Conservation (phyloP, 2,888 invertebrate species). For the Empis livida region DNA sequence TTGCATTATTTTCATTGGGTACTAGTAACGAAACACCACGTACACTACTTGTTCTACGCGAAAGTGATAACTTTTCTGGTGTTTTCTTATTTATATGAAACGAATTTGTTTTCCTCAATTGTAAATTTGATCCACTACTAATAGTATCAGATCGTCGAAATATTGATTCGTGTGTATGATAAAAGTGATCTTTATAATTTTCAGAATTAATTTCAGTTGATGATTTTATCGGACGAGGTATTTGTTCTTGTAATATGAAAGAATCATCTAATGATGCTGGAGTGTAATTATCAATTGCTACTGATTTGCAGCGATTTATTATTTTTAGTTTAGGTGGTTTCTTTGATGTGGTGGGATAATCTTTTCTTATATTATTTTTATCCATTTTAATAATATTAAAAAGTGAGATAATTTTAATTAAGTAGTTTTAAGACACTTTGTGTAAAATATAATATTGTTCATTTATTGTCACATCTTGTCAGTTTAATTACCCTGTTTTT, state of each 20-base stretch:
- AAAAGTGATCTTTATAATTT: neutral
- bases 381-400: neutral
- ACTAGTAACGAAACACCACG: conserved; percentile 29
- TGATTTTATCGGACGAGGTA: conserved; percentile 22
- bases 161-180: conserved; percentile 28
- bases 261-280: conserved; percentile 23
- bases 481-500: too few species aligned
- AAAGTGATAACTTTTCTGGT: conserved; percentile 13
- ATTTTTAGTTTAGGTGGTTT: conserved; percentile 36
- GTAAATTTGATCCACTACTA: conserved; percentile 35
- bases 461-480: too few species aligned
- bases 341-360: conserved; percentile 15
- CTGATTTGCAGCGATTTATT: conserved; percentile 34
- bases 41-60: conserved; percentile 33
- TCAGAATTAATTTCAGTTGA: conserved; percentile 20
- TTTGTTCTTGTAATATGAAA: conserved; percentile 30
- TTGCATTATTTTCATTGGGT: conserved; percentile 24
- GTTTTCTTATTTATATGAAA: conserved; percentile 35
- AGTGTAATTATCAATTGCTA: conserved; percentile 36
- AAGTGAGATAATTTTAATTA: too few species aligned
- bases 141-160: conserved; percentile 36
- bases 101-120: conserved; percentile 37
- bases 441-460: too few species aligned
- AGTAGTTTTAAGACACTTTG: too few species aligned
- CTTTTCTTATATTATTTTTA: neutral